A percentile compares a stretch with the other conserved stretches of the same genome.
These are phyloP conservation scores for Myotis pilosus DNA, from an alignment of 2,797 vertebrate genomes.

Conservation along the genomic window DNA sequence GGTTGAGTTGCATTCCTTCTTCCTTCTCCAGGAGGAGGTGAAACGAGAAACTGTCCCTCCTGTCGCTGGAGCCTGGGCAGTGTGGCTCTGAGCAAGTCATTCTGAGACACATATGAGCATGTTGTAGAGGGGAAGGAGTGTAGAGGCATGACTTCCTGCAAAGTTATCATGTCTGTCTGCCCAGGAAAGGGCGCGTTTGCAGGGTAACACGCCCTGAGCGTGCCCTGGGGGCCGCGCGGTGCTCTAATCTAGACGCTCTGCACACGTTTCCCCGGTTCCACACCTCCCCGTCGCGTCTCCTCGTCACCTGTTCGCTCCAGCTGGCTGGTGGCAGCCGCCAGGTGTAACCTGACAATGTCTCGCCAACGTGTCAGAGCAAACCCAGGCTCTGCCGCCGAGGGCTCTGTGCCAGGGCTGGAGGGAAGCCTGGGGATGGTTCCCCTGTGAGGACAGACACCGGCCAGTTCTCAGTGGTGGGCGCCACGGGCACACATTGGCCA, in stretches of 20 bases:
- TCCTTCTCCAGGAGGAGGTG: neutral
- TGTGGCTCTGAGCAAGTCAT: neutral
- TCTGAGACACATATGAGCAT: neutral
- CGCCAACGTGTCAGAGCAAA: neutral
- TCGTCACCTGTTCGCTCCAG: neutral
- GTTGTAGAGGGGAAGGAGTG: neutral
- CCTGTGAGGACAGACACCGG: neutral
- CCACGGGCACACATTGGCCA: neutral
- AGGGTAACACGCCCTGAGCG: neutral
- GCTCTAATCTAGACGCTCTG: neutral
- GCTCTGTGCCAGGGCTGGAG: neutral
- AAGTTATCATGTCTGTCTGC: neutral
- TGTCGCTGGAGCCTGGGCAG: neutral
- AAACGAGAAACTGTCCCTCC: neutral
- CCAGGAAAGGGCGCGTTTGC: neutral
- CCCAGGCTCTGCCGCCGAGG: neutral
- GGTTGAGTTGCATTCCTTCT: neutral
- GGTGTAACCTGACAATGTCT: neutral
- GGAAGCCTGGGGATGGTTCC: neutral
- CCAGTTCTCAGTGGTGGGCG: neutral
- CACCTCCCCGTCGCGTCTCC: neutral
- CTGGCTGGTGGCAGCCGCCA: neutral
- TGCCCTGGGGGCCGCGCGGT: neutral
- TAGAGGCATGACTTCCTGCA: neutral
- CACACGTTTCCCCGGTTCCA: accelerated